Base-by-base conservation (phyloP, 1,140 invertebrate genomes). In the Lysiphlebus fabarum region DNA sequence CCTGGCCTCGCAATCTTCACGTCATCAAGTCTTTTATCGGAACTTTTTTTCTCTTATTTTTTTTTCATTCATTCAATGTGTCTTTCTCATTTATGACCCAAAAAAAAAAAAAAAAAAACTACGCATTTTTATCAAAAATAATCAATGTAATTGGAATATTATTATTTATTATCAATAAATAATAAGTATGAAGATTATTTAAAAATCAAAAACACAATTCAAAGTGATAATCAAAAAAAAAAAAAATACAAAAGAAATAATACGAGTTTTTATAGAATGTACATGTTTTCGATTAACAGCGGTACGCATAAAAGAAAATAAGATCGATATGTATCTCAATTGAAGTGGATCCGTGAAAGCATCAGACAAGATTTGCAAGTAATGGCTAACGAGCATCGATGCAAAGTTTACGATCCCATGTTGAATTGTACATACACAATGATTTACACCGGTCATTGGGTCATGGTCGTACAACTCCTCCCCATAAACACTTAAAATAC, bases 371-470 rank as follows among this genome's bases (percentile, higher is more conserved):
- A 51, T 51, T 40, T 14, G 10, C 38, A 47, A 12, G 58, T 42
- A 62, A 60, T 53, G 56, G 62, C 62, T 63, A 64, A 63, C 65
- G 62, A 64, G 62, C 57, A 42, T 56, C 62, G 59, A 47, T 56
- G 56, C 54, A 47, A 53, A 62, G 59, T 63, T 66, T 63, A 63
- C 59, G 62, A 66, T 55, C 54, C 9, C 38, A 12, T 17, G 55
- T 42, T 45, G 17, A 58, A 56, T 59, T 38, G 49, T 33, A 49
- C 26, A 34, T 12, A 55, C 42, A 11, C 40, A 26, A 59, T 63
- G 65, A 66, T 66, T 66, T 66, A 66, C 58, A 62, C 56, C 57
- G 62, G 62, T 66, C 65, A 66, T 66, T 66, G 60, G 65, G 65
- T 66, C 65, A 66, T 54, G 62, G 65, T 59, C 65, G 53, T 38